Evolutionary conservation across 2,113 vertebrate species (phyloP), one percentile per base, ranked within the genome.

Genomic region (Eleginops maclovinus): DNA sequence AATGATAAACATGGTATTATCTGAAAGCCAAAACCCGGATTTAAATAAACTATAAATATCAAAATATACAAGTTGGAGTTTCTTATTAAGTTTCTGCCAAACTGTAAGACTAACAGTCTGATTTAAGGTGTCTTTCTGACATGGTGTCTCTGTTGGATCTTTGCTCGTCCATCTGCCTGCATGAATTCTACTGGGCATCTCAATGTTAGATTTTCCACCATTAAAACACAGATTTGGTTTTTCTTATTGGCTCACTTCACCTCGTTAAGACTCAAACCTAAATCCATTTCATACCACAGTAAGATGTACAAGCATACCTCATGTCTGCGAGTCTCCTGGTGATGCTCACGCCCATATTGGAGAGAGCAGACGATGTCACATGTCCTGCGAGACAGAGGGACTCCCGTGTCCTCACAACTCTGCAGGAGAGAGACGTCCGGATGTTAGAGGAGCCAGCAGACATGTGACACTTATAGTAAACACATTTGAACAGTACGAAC

Each of bases 381-480:
- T 97, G 96, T 24, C 98, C 96, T 0, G 97, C 98, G 77, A 97
- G 96, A 40, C 96, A 96, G 21, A 99, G 92, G 13, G 95, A 94
- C 80, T 98, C 97, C 86, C 97, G 96, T 80, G 98, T 99, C 90
- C 96, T 99, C 94, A 96, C 93, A 24, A 97, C 98, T 40, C 98
- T 99, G 58, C 43, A 77, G 43, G 28, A n/a, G n/a, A n/a, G n/a
- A n/a, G n/a, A n/a, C n/a, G n/a, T n/a, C n/a, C n/a, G n/a, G n/a
- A n/a, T n/a, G n/a, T n/a, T n/a, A n/a, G n/a, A n/a, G n/a, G n/a
- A n/a, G 9, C 19, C 22, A 58, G 11, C 26, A 55, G 47, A 53
- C 19, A 46, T 51, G 44, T 59, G 53, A 36, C 40, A 58, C 44
- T 46, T 41, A 61, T 1, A 31, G 16, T 19, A 16, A 44, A 12